Percentiles rank a stretch among this genome's conserved stretches.
Conservation (phyloP, 2,113 vertebrate genomes). For the Oreotrochilus melanogaster region DNA sequence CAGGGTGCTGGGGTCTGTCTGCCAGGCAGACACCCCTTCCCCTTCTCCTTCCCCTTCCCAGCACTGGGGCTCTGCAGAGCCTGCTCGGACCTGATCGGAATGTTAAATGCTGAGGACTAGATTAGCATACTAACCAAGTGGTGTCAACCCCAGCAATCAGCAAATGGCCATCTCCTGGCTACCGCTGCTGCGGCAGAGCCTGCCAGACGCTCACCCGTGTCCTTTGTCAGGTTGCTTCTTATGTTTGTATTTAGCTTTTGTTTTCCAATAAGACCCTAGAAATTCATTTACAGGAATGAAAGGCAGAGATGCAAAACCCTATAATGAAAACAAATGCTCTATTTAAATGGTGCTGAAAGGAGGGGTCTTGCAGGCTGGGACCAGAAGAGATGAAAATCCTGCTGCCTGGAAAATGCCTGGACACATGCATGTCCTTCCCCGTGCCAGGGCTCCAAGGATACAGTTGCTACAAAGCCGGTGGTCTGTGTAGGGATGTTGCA, state of each 20-base stretch:
- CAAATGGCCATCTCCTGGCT: conserved; percentile 65
- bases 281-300: conserved; percentile 78
- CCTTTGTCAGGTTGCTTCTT: conserved; percentile 65
- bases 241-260: conserved; percentile 65
- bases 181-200: conserved; percentile 24
- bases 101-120: conserved; percentile 56
- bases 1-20: conserved; percentile 6
- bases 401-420: conserved; percentile 69
- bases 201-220: conserved; percentile 47
- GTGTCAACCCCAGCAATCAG: conserved; percentile 68
- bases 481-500: conserved; percentile 8
- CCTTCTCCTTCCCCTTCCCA: not conserved
- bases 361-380: conserved; percentile 27
- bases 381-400: conserved; percentile 66
- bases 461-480: not conserved
- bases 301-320: conserved; percentile 70
- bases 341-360: conserved; percentile 67
- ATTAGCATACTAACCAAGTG: conserved; percentile 81
- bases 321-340: conserved; percentile 78
- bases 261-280: conserved; percentile 76
- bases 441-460: conserved; percentile 37
- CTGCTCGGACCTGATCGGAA: conserved; percentile 74
- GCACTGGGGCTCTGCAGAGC: conserved; percentile 61
- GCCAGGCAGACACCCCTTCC: conserved; percentile 60
- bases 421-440: conserved; percentile 1